A percentile compares a stretch with the other conserved stretches of the same genome.
phyloP scores from a whole-genome alignment of 2,797 vertebrate species.

The Sebastes oblongus region DNA sequence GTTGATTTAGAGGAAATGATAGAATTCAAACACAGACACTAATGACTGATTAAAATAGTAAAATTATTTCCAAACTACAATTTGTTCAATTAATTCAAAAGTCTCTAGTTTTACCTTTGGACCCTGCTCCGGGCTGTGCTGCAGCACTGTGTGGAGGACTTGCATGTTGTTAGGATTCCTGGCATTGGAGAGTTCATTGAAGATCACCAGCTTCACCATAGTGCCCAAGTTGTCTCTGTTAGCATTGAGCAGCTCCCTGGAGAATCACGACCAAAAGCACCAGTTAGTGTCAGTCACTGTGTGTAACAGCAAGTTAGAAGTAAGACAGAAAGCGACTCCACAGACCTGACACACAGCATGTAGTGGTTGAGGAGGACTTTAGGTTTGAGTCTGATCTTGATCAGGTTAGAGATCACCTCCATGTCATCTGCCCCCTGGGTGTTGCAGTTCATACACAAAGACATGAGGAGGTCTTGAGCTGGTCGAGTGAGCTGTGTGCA shows the following conservation, averaged over 20 bases:
- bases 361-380: conserved; percentile 99
- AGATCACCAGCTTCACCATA: conserved; percentile 97
- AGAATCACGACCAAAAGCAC: conserved; percentile 3
- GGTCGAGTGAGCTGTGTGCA: conserved; percentile 89
- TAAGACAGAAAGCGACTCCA: neutral
- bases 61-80: neutral
- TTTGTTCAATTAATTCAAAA: neutral
- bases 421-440: conserved; percentile 93
- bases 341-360: conserved; percentile 93
- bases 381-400: conserved; percentile 98
- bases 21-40: neutral
- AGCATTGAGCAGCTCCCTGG: conserved; percentile 93
- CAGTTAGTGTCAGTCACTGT: neutral
- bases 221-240: conserved; percentile 96
- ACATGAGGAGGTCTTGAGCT: conserved; percentile 97
- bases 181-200: conserved; percentile 96
- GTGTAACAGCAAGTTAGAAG: neutral
- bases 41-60: neutral
- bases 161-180: conserved; percentile 99
- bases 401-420: conserved; percentile 97
- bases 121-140: conserved; percentile 95
- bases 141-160: conserved; percentile 92
- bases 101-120: conserved; percentile 86
- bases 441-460: conserved; percentile 95
- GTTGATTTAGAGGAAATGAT: neutral